Evolutionary conservation across 2,888 invertebrate genomes (phyloP).

Genomic region (Parthenolecanium corni): DNA sequence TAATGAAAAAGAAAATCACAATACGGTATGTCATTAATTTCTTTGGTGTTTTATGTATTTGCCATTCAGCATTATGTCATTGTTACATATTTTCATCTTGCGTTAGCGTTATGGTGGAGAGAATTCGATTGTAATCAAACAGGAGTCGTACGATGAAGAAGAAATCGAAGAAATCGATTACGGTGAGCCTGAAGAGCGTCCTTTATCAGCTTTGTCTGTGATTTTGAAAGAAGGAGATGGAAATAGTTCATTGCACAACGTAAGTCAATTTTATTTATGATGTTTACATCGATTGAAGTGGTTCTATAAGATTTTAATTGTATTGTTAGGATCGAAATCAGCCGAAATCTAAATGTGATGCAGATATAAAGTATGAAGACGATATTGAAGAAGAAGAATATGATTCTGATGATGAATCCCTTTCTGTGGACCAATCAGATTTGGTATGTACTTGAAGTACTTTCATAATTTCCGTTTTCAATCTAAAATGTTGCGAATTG

Average conservation of each 20-base stretch:
- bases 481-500: too few species aligned
- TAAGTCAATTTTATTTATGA: not conserved
- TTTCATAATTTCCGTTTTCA: too few species aligned
- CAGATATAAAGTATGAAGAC: constrained; percentile 22
- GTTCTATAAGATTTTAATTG: not conserved
- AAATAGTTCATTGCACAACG: not conserved
- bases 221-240: constrained; percentile 6
- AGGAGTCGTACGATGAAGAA: constrained; percentile 8
- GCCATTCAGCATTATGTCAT: too few species aligned
- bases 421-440: not conserved
- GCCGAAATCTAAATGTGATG: not conserved
- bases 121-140: too few species aligned
- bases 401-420: constrained; percentile 19
- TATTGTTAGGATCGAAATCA: not conserved
- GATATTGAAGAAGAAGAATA: constrained; percentile 26
- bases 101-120: too few species aligned
- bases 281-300: not conserved
- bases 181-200: not conserved
- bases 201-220: constrained; percentile 3
- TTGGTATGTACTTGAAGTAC: not conserved
- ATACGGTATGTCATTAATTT: too few species aligned
- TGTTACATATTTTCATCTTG: too few species aligned
- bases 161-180: constrained; percentile 6
- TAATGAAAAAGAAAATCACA: not conserved
- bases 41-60: too few species aligned